phyloP scores from a whole-genome alignment of 35 echinoderm and acorn worm species.

The Heliocidaris tuberculata region DNA sequence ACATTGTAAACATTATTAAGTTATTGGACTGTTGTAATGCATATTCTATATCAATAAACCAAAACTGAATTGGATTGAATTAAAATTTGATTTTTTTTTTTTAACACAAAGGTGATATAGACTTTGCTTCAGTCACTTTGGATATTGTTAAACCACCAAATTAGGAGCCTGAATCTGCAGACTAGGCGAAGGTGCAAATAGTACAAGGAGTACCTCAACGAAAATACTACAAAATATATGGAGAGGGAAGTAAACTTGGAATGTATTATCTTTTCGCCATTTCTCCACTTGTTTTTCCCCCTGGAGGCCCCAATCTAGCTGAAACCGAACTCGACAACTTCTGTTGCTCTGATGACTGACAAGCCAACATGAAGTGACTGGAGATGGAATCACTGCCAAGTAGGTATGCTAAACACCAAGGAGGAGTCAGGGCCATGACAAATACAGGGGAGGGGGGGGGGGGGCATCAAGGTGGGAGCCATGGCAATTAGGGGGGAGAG shows the following conservation, averaged over 20 bases:
- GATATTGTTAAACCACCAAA: background rate
- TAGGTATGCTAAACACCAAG: background rate
- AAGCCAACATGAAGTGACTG: background rate
- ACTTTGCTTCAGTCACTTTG: background rate
- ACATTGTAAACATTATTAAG: too few species aligned
- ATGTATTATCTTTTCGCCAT: background rate
- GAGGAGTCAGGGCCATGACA: background rate
- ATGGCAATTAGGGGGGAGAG: background rate
- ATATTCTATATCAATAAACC: too few species aligned
- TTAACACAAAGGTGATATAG: too few species aligned
- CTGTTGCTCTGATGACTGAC: background rate
- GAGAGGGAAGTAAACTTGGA: background rate
- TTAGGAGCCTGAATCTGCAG: background rate
- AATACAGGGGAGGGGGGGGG: background rate
- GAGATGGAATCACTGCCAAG: background rate
- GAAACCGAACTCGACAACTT: background rate
- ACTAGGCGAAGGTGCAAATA: background rate
- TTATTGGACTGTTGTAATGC: too few species aligned
- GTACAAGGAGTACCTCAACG: background rate
- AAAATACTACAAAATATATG: background rate
- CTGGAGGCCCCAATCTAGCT: background rate
- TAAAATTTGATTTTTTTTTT: too few species aligned
- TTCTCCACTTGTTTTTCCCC: background rate
- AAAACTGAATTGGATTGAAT: too few species aligned
- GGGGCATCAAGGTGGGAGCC: background rate